Conservation (phyloP, 2,113 vertebrate genomes). For the Galeopterus variegatus region DNA sequence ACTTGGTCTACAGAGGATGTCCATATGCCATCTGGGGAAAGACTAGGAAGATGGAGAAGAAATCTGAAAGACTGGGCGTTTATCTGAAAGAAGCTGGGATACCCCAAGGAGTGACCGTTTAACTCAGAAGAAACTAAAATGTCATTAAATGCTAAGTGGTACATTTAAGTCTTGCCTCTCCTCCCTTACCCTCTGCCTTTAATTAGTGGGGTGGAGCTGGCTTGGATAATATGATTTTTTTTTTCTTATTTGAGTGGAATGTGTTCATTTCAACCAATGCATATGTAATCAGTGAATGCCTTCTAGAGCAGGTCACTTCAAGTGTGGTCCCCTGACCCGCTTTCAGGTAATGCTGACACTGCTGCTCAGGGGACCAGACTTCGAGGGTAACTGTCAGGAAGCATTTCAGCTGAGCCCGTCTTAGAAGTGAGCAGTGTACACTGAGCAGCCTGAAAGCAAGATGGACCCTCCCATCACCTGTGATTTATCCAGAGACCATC, state of each 20-base stretch:
- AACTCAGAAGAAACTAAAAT: background rate
- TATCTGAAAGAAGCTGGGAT: background rate
- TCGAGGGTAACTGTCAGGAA: background rate
- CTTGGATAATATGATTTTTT: background rate
- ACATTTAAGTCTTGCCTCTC: background rate
- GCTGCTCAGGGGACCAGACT: no score
- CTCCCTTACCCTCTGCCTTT: background rate
- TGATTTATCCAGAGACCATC: background rate
- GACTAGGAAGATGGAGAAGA: background rate
- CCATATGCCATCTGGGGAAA: background rate
- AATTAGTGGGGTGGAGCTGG: background rate
- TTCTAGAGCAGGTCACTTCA: background rate
- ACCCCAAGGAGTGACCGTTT: background rate
- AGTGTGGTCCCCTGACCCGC: background rate
- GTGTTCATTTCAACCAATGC: background rate
- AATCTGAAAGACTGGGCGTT: background rate
- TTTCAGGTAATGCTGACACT: background rate
- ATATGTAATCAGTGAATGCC: background rate
- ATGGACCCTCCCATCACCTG: background rate
- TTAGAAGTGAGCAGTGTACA: background rate
- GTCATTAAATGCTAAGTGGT: background rate
- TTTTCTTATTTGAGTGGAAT: background rate
- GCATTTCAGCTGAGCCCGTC: background rate
- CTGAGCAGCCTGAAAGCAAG: background rate
- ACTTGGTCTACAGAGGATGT: background rate